Conservation (phyloP, 2,113 vertebrate species). For the Muntiacus reevesi region DNA sequence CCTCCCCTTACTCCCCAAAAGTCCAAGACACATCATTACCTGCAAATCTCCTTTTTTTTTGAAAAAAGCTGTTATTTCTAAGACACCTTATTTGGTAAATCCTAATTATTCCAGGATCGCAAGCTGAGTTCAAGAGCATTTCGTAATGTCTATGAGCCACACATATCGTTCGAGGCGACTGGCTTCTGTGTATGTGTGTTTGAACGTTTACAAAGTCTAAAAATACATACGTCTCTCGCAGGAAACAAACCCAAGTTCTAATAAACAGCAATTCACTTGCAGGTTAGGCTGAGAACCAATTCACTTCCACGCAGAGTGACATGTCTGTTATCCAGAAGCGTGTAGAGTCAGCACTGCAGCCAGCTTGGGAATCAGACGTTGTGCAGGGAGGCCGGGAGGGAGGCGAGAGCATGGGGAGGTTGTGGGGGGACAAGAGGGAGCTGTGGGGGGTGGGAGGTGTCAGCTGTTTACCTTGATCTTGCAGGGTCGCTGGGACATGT, state of each 20-base stretch:
- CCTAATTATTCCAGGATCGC: conserved; percentile 67
- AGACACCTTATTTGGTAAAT: conserved; percentile 65
- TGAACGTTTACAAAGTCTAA: conserved; percentile 71
- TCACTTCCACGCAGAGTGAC: conserved; percentile 69
- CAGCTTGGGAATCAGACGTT: conserved; percentile 77
- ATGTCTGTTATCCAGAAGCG: conserved; percentile 78
- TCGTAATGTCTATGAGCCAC: conserved; percentile 76
- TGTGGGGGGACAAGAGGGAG: background rate
- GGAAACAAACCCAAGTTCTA: conserved; percentile 75
- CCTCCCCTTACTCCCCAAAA: conserved; percentile 31
- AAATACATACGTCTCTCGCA: conserved; percentile 75
- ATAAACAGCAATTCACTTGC: conserved; percentile 70
- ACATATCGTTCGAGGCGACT: conserved; percentile 39
- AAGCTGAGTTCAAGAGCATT: conserved; percentile 79
- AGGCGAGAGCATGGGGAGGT: conserved; percentile 32
- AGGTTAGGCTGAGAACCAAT: conserved; percentile 74
- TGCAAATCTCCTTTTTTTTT: background rate
- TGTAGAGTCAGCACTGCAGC: conserved; percentile 73
- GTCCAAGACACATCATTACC: conserved; percentile 39
- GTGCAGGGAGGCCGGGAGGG: conserved; percentile 41
- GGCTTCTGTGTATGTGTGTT: conserved; percentile 58
- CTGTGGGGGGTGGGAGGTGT: background rate
- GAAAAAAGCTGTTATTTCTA: conserved; percentile 44
- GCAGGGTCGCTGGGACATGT: conserved; percentile 24
- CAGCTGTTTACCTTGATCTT: conserved; percentile 54